Evolutionary conservation across 2,888 invertebrate species (phyloP), one percentile per base, ranked within the genome.

Genomic region (Tupiocoris notatus): DNA sequence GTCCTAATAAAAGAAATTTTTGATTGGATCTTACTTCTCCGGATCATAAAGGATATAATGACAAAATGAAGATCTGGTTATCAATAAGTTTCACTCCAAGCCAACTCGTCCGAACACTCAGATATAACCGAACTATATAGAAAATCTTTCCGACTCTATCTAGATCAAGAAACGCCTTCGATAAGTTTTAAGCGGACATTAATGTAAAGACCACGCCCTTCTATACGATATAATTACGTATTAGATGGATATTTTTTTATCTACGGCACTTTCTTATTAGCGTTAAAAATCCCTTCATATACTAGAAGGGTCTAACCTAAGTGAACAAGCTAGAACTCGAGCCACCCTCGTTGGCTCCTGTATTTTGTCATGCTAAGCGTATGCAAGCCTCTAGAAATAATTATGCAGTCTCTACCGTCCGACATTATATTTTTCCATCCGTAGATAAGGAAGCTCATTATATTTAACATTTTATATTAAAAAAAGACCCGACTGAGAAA

Each of bases 361-460:
- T 21, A 70, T 73, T 78, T 78, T 78, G 78, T 68, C 78, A 78
- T 78, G 78, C 73, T 78, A 78, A 78, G 77, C 77, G 70, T 78
- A 78, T 78, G 78, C 78, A 78, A 74, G 77, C 78, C 78, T 16
- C 58, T 56, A 74, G 78, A 59, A 66, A 67, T 78, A 78, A 78
- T 78, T 77, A 78, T 74, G 73, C 68, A 71, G 70, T 57, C 58
- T 56, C 57, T 65, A 61, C 24, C 22, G 58, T 23, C 70, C 70
- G 25, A 25, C 59, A 6, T n/a, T 59, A 59, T 62, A 62, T 73
- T 77, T 75, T 70, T 56, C 65, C 39, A 9, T 39, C 73, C 24
- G 59, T 75, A 77, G 77, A 77, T 77, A 77, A 77, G 77, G 39
- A 64, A 70, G 67, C 75, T 77, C 70, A 77, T 77, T 77, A 77